These are phyloP conservation scores for Myotis brandtii DNA, from an alignment of 2,113 vertebrate genomes.

Conservation along the genomic window DNA sequence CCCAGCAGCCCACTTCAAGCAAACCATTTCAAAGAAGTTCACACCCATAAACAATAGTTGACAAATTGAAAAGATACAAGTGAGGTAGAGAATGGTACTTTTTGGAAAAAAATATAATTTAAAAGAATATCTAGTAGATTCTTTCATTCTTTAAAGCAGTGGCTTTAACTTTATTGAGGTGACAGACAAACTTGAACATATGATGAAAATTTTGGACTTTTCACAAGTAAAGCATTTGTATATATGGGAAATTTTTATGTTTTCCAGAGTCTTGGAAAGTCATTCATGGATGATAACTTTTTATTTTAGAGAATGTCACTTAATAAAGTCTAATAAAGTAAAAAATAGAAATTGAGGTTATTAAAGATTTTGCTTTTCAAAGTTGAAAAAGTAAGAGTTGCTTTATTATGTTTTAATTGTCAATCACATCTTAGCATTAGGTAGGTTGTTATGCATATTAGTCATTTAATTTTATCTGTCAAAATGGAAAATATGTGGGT, in stretches of 20 bases:
- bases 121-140: background rate
- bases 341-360: background rate
- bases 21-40: background rate
- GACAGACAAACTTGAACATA: background rate
- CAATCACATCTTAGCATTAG: slow-evolving; percentile 62
- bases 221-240: background rate
- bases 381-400: slow-evolving; percentile 14
- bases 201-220: background rate
- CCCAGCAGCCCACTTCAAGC: background rate
- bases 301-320: background rate
- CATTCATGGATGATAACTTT: background rate
- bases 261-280: background rate
- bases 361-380: slow-evolving; percentile 36
- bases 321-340: background rate
- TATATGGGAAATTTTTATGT: background rate
- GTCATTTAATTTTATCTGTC: slow-evolving; percentile 75
- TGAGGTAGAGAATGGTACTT: background rate
- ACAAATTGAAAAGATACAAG: background rate
- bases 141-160: background rate
- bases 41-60: background rate
- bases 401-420: slow-evolving; percentile 55
- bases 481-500: slow-evolving; percentile 79
- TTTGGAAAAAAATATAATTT: background rate
- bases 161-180: background rate
- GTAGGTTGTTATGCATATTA: slow-evolving; percentile 63